Percentiles rank a stretch among this genome's conserved stretches.
Conservation (phyloP, 2,113 vertebrate genomes). For the Centrocercus urophasianus region DNA sequence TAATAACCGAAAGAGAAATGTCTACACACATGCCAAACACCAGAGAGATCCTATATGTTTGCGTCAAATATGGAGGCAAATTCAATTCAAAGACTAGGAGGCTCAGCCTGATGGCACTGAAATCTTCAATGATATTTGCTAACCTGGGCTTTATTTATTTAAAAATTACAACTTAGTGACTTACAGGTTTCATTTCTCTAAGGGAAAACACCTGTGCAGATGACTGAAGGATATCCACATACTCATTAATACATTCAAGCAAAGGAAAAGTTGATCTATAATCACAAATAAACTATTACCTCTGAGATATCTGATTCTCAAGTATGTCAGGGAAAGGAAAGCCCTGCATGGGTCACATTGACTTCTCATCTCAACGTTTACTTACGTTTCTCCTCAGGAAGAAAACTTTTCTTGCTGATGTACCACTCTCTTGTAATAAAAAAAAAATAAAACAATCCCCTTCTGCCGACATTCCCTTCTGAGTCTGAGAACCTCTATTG, state of each 20-base stretch:
- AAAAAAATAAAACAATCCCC: slow-evolving; percentile 17
- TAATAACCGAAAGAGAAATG: not conserved
- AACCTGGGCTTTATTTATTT: not conserved
- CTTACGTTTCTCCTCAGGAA: not conserved
- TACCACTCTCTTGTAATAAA: not conserved
- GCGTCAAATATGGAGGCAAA: rapidly evolving
- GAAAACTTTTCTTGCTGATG: slow-evolving; percentile 62
- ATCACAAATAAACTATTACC: slow-evolving; percentile 26
- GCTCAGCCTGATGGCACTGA: not conserved
- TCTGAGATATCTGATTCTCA: not conserved
- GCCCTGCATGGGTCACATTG: not conserved
- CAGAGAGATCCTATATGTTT: rapidly evolving
- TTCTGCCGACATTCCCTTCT: slow-evolving; percentile 73
- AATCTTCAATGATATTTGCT: not conserved
- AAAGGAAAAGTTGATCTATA: not conserved
- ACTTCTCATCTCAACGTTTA: not conserved
- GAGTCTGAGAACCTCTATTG: slow-evolving; percentile 84
- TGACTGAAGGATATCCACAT: not conserved
- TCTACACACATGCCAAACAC: not conserved
- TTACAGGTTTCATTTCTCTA: not conserved
- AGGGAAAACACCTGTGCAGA: not conserved
- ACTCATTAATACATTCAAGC: not conserved
- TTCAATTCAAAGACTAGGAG: not conserved
- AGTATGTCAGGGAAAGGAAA: not conserved
- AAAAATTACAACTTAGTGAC: not conserved